Evolutionary conservation across 1,140 invertebrate species (phyloP).

Genomic region (Portunus trituberculatus): DNA sequence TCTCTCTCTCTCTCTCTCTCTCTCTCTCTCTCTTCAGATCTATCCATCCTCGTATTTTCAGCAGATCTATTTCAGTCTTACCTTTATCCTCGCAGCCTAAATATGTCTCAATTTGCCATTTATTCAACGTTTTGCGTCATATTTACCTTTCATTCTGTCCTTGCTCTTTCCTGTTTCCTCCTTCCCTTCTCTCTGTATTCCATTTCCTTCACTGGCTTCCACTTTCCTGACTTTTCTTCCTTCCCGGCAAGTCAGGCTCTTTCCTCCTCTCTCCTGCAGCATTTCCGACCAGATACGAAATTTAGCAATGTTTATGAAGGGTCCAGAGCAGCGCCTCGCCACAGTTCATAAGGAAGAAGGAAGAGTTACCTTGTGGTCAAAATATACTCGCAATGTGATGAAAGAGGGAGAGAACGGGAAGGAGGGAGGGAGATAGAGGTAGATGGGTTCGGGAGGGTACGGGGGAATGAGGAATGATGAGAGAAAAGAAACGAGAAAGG

Average conservation of each 20-base stretch:
- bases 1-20: neutral
- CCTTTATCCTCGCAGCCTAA: neutral
- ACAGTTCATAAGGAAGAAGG: neutral
- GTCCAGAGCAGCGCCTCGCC: neutral
- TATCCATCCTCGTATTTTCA: neutral
- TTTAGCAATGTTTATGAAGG: neutral
- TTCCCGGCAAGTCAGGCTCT: neutral
- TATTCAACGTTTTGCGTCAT: neutral
- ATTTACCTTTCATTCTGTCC: neutral
- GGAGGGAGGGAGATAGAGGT: neutral
- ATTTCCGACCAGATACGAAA: neutral
- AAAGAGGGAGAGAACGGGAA: neutral
- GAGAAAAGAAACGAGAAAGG: neutral
- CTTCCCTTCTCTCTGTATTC: neutral
- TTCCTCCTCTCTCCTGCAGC: slow-evolving; percentile 1
- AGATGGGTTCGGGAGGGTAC: neutral
- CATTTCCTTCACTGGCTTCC: neutral
- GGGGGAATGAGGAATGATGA: slow-evolving; percentile 8
- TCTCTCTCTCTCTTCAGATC: neutral
- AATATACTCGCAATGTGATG: neutral
- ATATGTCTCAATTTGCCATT: neutral
- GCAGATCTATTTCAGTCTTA: neutral
- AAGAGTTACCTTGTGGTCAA: neutral
- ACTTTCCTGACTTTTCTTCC: neutral
- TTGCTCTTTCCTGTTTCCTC: neutral